Base-by-base conservation (phyloP, 2,113 vertebrate genomes). In the Apodemus sylvaticus region DNA sequence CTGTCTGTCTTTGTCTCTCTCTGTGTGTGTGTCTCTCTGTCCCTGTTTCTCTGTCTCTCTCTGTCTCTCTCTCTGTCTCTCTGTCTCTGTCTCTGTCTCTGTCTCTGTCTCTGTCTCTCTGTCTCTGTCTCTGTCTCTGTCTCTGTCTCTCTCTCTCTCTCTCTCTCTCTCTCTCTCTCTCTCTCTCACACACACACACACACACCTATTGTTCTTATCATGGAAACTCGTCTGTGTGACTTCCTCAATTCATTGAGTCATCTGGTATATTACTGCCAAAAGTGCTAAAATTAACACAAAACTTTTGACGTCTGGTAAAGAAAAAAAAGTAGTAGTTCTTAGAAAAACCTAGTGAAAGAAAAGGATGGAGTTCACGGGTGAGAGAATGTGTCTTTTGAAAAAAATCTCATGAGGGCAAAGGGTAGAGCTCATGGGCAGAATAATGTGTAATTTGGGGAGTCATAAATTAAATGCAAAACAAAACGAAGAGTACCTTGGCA, bases 341-440 rank as follows among this genome's bases (percentile, higher is more conserved):
- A 91, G 81, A 71, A 86, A 92, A 94, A 92, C 78, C 39, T 95
- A 89, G 79, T 85, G 66, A 89, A 94, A 91, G 83, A 86, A 95
- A 93, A 90, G 93, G n/a, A 64, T 64, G 58, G 36, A 1, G 0
- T 0, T 81, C 64, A 96, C 93, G 9, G 93, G 81, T 62, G 11
- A 96, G 95, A 71, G 13, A 22, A 17, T 0, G 53, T 5, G 9
- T 93, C 76, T 86, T 51, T 79, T 9, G 68, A 93, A 78, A 71
- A 85, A 92, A 94, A 93, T 79, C 39, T 94, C 86, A 71, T 78
- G 70, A 89, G 94, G 92, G 71, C 81, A 95, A 94, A 90, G 94
- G 34, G 60, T 68, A 51, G 31, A 1, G 0, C 0, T 81, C 60
- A 97, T 93, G 7, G 94, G 78, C 60, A 8, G 96, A 95, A 76